phyloP scores from a whole-genome alignment of 2,797 vertebrate genomes.

The Scyliorhinus canicula region DNA sequence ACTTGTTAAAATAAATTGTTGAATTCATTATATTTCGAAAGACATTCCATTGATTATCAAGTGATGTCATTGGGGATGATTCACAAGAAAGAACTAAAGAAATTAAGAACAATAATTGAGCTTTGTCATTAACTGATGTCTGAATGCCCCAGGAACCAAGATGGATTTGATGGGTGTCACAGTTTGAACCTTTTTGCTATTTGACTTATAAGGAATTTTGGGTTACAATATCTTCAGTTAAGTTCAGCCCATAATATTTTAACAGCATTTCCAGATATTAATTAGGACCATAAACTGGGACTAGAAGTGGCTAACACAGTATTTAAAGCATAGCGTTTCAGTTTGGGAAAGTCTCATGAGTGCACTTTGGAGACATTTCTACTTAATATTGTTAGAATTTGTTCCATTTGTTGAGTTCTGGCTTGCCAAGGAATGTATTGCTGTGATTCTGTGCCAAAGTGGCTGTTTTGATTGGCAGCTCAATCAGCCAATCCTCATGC shows the following conservation, averaged over 20 bases:
- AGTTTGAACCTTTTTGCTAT: neutral
- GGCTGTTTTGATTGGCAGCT: neutral
- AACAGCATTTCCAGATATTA: neutral
- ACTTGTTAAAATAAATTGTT: neutral
- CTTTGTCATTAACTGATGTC: neutral
- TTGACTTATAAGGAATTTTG: neutral
- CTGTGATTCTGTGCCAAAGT: too few relatives aligned
- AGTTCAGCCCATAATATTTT: neutral
- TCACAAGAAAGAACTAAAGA: neutral
- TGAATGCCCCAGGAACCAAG: neutral
- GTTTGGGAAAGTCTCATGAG: neutral
- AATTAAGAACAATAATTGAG: neutral
- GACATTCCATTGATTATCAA: neutral
- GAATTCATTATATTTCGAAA: neutral
- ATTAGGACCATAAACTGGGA: neutral
- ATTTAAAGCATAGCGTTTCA: neutral
- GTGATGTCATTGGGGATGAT: neutral
- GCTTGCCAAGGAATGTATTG: too few relatives aligned
- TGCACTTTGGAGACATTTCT: neutral
- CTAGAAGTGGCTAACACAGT: neutral
- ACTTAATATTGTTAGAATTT: neutral
- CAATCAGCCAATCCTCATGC: neutral
- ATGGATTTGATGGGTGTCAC: neutral
- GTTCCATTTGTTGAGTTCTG: neutral
- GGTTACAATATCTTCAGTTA: neutral